These are phyloP conservation scores for Tragopan temminckii DNA, from an alignment of 2,797 vertebrate genomes.

Conservation along the genomic window DNA sequence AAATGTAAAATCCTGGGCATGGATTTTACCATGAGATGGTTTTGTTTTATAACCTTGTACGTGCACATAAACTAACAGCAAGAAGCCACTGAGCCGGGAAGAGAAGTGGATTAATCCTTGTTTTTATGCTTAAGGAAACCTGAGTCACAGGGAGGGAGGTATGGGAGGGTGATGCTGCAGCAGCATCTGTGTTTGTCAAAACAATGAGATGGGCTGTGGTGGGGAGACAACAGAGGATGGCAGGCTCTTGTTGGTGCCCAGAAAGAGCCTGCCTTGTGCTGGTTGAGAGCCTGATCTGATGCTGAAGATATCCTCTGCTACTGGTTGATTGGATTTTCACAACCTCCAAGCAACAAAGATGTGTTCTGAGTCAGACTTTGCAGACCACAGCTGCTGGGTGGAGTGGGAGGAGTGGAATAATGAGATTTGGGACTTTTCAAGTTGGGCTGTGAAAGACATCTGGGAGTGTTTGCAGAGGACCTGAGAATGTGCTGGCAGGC, in stretches of 20 bases:
- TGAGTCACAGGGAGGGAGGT: background rate
- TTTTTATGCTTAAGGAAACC: background rate
- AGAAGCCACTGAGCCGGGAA: background rate
- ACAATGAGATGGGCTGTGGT: background rate
- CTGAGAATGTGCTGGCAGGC: background rate
- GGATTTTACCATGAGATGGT: no score
- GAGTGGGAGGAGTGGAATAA: constrained; percentile 27
- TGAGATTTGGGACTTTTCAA: background rate
- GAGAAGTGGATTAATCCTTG: background rate
- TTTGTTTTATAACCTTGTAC: background rate
- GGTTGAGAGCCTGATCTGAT: background rate
- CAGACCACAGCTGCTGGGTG: constrained; percentile 8
- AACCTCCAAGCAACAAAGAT: constrained; percentile 18
- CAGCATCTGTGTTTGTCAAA: background rate
- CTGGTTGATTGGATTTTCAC: background rate
- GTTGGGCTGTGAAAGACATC: background rate
- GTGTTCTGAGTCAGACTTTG: constrained; percentile 18
- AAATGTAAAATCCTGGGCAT: background rate
- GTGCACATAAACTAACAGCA: rapidly evolving
- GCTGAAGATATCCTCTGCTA: background rate
- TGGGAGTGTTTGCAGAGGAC: background rate
- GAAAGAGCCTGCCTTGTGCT: background rate
- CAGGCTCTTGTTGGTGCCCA: rapidly evolving
- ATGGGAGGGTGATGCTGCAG: background rate
- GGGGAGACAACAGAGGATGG: background rate